These are phyloP conservation scores for Himalopsyche tibetana DNA, from an alignment of 2,888 invertebrate species.

Conservation along the genomic window DNA sequence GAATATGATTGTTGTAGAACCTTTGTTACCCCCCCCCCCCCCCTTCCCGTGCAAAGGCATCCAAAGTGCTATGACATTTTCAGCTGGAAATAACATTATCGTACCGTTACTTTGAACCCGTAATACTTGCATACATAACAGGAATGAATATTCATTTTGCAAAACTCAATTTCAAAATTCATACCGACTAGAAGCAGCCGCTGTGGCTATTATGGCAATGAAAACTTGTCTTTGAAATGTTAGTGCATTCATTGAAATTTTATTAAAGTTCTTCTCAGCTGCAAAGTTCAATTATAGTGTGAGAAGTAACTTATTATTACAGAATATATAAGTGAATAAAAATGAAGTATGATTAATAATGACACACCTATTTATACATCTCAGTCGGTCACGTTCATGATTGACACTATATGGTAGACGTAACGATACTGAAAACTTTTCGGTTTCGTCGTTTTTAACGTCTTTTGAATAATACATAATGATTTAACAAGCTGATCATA, in stretches of 20 bases:
- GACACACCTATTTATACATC: too few relatives aligned
- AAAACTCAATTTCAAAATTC: slow-evolving; percentile 59
- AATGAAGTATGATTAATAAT: too few relatives aligned
- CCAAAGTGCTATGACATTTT: slow-evolving; percentile 40
- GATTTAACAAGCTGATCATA: too few relatives aligned
- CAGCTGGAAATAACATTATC: slow-evolving; percentile 45
- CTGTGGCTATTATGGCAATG: not conserved
- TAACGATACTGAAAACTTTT: too few relatives aligned
- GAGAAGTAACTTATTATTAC: too few relatives aligned
- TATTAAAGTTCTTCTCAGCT: too few relatives aligned
- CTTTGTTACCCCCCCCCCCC: not conserved
- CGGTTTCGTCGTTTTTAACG: too few relatives aligned
- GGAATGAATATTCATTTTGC: slow-evolving; percentile 61
- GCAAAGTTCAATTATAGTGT: too few relatives aligned
- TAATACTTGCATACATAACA: slow-evolving; percentile 47
- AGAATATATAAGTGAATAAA: too few relatives aligned
- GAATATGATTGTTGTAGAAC: not conserved
- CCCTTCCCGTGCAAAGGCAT: not conserved
- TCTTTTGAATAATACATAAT: too few relatives aligned
- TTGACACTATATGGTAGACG: too few relatives aligned
- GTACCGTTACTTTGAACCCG: slow-evolving; percentile 32
- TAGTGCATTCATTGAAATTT: not conserved
- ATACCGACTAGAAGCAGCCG: slow-evolving; percentile 15
- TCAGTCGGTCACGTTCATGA: too few relatives aligned
- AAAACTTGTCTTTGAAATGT: not conserved